Evolutionary conservation across 2,797 vertebrate species (phyloP), one percentile per base, ranked within the genome.

Genomic region (Galagoides demidoff): DNA sequence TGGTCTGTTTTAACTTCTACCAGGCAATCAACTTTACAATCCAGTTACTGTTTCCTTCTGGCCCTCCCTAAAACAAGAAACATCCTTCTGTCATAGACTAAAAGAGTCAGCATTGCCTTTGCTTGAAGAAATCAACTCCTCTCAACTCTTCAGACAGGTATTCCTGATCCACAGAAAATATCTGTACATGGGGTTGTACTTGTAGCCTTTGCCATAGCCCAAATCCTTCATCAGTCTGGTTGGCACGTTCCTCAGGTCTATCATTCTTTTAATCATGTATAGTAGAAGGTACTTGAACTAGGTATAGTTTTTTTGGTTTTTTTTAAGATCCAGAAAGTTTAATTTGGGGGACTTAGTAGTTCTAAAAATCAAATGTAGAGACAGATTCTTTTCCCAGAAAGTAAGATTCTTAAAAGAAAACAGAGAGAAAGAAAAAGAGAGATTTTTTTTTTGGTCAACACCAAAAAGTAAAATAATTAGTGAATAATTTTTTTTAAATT

Each of bases 191-290:
- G 99, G 99, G 95, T 99, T 99, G 81, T 99, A 99, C 96, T 99
- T 99, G 98, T 99, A 99, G 96, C 99, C 99, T 98, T 99, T 99
- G 22, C 98, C 98, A 2, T 99, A 99, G 96, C 99, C 99, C 92
- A 99, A 95, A 31, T 99, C 98, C 98, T 99, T 99, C 99, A 99
- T 99, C 49, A 99, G 99, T 92, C 88, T 98, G 77, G 99, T 99
- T 81, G 99, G 98, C 1, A 99, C 99, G 0, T 99, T 99, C 94
- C 99, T 99, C 66, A 99, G 99, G 97, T 99, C 99, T 43, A 43
- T 43, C 39, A 43, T 43, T 43, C 39, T 43, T 43, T 43, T 43
- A 43, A 86, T 43, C 49, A 79, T 92, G 29, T 52, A 7, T 93
- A 81, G 63, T 29, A 19, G 6, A 52, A 20, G 3, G 16, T 31